A percentile compares a stretch with the other conserved stretches of the same genome.
Conservation (phyloP, 2,797 vertebrate species). For the Erpetoichthys calabaricus region DNA sequence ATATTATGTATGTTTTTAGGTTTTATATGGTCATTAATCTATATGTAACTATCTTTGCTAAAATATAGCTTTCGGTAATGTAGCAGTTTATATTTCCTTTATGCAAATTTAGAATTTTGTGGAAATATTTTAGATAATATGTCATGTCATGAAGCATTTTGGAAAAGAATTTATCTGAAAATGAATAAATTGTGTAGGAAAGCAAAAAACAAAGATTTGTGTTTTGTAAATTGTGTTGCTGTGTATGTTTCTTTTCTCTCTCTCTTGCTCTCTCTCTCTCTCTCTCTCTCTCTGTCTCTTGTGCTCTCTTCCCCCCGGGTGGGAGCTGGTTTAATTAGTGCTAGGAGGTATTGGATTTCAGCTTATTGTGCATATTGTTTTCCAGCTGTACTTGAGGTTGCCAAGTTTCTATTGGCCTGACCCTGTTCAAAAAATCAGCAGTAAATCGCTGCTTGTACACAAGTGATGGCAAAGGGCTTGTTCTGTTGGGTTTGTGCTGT, state of each 20-base stretch:
- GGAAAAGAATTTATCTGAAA: slow-evolving; percentile 55
- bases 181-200: slow-evolving; percentile 58
- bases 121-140: slow-evolving; percentile 60
- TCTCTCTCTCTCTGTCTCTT: too few relatives aligned
- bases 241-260: slow-evolving; percentile 60
- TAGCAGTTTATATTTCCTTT: too few relatives aligned
- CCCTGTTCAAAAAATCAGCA: slow-evolving; percentile 71
- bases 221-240: slow-evolving; percentile 17
- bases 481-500: slow-evolving; percentile 65
- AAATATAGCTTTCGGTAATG: too few relatives aligned
- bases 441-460: slow-evolving; percentile 67
- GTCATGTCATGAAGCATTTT: slow-evolving; percentile 57
- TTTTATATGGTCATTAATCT: too few relatives aligned
- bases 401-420: slow-evolving; percentile 74
- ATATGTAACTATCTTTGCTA: too few relatives aligned
- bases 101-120: slow-evolving; percentile 37
- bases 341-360: slow-evolving; percentile 72
- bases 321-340: slow-evolving; percentile 71
- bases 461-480: slow-evolving; percentile 61
- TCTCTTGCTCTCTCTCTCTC: slow-evolving; percentile 15
- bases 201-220: slow-evolving; percentile 40
- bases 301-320: slow-evolving; percentile 37
- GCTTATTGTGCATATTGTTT: slow-evolving; percentile 76
- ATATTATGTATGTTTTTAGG: too few relatives aligned
- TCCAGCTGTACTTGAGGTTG: slow-evolving; percentile 69